Conservation (phyloP, 2,797 vertebrate genomes). For the Geotrypetes seraphini region DNA sequence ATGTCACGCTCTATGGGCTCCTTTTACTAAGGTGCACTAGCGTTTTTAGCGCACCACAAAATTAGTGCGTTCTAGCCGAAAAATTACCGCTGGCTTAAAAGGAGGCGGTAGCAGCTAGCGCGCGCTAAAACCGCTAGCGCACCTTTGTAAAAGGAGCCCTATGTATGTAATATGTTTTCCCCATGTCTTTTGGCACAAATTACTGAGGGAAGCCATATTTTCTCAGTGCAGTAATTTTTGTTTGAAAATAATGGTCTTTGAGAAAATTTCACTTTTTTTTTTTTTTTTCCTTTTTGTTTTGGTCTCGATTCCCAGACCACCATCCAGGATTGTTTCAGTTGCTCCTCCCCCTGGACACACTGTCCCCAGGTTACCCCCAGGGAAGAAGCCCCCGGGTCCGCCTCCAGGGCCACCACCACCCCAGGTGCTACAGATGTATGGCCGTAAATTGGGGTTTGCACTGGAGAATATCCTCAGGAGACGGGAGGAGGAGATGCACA, state of each 20-base stretch:
- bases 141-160: too few species aligned
- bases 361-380: constrained; percentile 83
- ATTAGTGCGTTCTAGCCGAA: too few species aligned
- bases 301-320: constrained; percentile 40
- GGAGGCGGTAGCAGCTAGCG: too few species aligned
- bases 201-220: not conserved
- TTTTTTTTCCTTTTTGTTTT: not conserved
- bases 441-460: constrained; percentile 61
- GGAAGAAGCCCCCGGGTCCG: constrained; percentile 87
- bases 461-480: constrained; percentile 51
- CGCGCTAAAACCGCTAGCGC: too few species aligned
- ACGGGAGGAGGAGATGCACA: constrained; percentile 59
- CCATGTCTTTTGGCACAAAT: too few species aligned
- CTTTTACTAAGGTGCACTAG: too few species aligned
- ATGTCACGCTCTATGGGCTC: too few species aligned
- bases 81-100: too few species aligned
- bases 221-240: rapidly evolving
- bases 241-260: too few species aligned
- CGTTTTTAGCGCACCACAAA: too few species aligned
- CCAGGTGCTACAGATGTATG: constrained; percentile 84
- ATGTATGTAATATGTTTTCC: too few species aligned
- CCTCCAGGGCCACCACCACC: constrained; percentile 90
- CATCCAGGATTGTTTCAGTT: constrained; percentile 50
- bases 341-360: constrained; percentile 64
- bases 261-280: too few species aligned